Evolutionary conservation across 2,888 invertebrate species (phyloP), one percentile per base, ranked within the genome.

Genomic region (Scaeva pyrastri): DNA sequence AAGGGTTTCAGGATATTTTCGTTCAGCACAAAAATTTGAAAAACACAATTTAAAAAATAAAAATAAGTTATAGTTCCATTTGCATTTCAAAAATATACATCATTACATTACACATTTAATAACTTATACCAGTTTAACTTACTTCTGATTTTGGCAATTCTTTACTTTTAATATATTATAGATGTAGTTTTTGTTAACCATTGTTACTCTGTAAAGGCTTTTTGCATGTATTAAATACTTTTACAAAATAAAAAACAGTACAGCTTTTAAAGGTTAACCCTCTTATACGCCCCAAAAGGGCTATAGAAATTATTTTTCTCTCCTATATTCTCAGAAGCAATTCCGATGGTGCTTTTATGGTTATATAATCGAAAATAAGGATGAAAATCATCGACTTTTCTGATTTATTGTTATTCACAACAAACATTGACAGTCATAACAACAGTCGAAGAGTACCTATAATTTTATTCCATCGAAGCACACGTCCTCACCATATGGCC

Each of bases 81-180:
- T 68, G 39, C 68, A 52, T n/a, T n/a, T 68, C 36, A 43, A 31
- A 52, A 21, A 56, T 8, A 31, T 43, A 64, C 45, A 74, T 60
- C 41, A 23, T 31, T 56, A 66, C 74, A 43, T 52, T 16, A 16
- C 19, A 50, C 19, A 39, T n/a, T n/a, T 23, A 1, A 50, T 16
- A 2, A 73, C 39, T 26, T n/a, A n/a, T 16, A 45, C 19, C 14
- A 31, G 52, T 74, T 31, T n/a, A 12, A 39, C 7, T n/a, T 66
- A 41, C 26, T 55, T 70, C n/a, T 43, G 1, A 55, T 70, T 12
- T n/a, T 26, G 14, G 19, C 43, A 64, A 43, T 11, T 55, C 19
- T 14, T 55, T 64, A 14, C 36, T 23, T 66, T 31, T 56, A 5
- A n/a, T 11, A n/a, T n/a, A n/a, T 1, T 12, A 16, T 31, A 31